Base-by-base conservation (phyloP, 2,888 invertebrate species). In the Heteropelma amictum region DNA sequence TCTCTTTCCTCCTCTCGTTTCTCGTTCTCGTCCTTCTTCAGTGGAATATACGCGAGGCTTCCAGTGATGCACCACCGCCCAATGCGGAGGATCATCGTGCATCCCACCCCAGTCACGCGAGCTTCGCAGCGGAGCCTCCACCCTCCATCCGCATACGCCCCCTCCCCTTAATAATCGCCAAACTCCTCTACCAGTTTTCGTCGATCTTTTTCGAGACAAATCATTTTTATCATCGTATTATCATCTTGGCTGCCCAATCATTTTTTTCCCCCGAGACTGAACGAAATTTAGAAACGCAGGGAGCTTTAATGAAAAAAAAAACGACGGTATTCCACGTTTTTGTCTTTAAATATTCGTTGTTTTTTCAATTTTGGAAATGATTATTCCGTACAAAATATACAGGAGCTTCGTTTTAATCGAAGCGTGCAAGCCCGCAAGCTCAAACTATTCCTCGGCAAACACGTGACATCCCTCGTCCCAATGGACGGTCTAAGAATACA, bases 61-160 rank as follows among this genome's bases (percentile, higher is more conserved):
- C 53, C 71, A 63, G 74, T 73, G 73, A 77, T 79, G 78, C 79
- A 81, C 79, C 79, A 80, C 78, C 80, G 79, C 79, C 80, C 81
- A 79, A 76, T 81, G 81, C 80, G 79, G 81, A 72, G 73, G 77
- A 79, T 79, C 77, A 77, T 71, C 67, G 51, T 69, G n/a, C n/a
- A 65, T 74, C 77, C 69, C 77, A 67, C 72, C 69, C 63, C 64
- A 56, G 56, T 45, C 71, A 40, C 60, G 60, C 64, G 38, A 49
- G 23, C 67, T 54, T 2, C 30, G 6, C 30, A 3, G 30, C 0
- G 7, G 7, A 5, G 30, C 30, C 30, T 10, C 12, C 21, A 26
- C 21, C 33, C 68, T 67, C 23, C 47, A 40, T 23, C 45, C 38
- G 33, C 33, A 58, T 40, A 58, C 69, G 19, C 40, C 23, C 17